Conservation (phyloP, 2,888 invertebrate species). For the Drosophila rellima region DNA sequence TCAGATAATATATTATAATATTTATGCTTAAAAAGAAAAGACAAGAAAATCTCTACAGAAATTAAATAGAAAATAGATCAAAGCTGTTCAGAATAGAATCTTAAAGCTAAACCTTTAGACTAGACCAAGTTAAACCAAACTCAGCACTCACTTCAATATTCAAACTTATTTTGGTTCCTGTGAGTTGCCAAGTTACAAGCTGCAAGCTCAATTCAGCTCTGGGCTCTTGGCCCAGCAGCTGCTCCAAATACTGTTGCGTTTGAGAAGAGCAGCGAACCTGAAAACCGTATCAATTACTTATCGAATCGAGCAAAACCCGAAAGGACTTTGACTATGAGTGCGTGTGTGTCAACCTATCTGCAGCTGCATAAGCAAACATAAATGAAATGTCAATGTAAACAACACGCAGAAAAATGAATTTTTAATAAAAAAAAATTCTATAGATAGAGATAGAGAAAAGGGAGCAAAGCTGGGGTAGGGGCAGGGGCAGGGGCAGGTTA, state of each 20-base stretch:
- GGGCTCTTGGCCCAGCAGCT: slow-evolving; percentile 19
- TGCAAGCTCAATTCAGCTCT: not conserved
- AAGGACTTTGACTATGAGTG: slow-evolving; percentile 54
- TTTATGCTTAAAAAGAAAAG: no score
- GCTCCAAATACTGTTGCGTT: slow-evolving; percentile 11
- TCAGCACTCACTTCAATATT: slow-evolving; percentile 25
- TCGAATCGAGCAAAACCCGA: slow-evolving; percentile 44
- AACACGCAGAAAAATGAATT: slow-evolving; percentile 72
- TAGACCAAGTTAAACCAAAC: slow-evolving; percentile 2
- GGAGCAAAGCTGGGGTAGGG: not conserved
- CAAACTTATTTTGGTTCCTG: slow-evolving; percentile 18
- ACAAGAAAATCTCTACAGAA: no score
- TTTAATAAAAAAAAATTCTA: slow-evolving; percentile 50
- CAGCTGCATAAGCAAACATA: slow-evolving; percentile 66
- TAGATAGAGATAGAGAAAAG: not conserved
- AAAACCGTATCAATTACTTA: slow-evolving; percentile 60
- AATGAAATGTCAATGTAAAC: slow-evolving; percentile 73
- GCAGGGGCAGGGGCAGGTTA: not conserved
- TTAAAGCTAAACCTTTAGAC: not conserved
- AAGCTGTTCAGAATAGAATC: no score
- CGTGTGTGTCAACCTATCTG: slow-evolving; percentile 46
- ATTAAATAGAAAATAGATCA: no score
- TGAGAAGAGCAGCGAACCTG: slow-evolving; percentile 46
- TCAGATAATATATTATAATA: no score
- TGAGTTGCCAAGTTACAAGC: slow-evolving; percentile 6